Evolutionary conservation across 2,113 vertebrate genomes (phyloP), one percentile per base, ranked within the genome.

Genomic region (Chrysemys picta): DNA sequence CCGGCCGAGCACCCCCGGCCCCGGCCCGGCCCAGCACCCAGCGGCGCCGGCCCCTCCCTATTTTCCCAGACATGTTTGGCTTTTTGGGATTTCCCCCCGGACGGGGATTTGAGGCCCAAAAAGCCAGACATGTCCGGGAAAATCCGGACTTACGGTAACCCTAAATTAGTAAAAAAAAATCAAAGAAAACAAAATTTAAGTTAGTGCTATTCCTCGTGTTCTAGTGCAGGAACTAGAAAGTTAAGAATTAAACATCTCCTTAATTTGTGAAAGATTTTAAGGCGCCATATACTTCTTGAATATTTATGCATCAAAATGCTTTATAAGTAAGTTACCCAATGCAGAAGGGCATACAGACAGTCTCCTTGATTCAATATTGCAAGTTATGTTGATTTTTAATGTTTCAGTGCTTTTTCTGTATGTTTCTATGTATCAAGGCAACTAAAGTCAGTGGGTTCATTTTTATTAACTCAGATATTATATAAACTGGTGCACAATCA

Each of bases 401-500:
- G 19, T 45, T 42, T 76, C 72, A 25, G 2, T 42, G 21, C 24
- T 76, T 75, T 45, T 45, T 25, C 72, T 76, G 38, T 45, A 19
- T 69, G 16, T n/a, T 69, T 69, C 31, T 17, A 76, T 45, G 45
- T 76, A 76, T 22, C 38, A 76, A 76, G 72, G 22, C 42, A 25
- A 10, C 38, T 25, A 38, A 22, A 42, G 38, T 25, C 10, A 76
- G 38, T 76, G 25, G n/a, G 45, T 76, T 38, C 22, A 45, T 76
- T 69, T 69, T 69, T 69, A n/a, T n/a, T n/a, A 69, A 69, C 17
- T 69, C 62, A 35, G 16, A 69, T n/a, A 65, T n/a, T n/a, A 47
- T 83, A 54, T 45, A 89, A 96, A 59, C 42, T 84, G 94, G 31
- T 8, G 12, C 83, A 35, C 62, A 96, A 93, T 81, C 65, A 79